Evolutionary conservation across 2,888 invertebrate genomes (phyloP).

Genomic region (Mesoligia furuncula): DNA sequence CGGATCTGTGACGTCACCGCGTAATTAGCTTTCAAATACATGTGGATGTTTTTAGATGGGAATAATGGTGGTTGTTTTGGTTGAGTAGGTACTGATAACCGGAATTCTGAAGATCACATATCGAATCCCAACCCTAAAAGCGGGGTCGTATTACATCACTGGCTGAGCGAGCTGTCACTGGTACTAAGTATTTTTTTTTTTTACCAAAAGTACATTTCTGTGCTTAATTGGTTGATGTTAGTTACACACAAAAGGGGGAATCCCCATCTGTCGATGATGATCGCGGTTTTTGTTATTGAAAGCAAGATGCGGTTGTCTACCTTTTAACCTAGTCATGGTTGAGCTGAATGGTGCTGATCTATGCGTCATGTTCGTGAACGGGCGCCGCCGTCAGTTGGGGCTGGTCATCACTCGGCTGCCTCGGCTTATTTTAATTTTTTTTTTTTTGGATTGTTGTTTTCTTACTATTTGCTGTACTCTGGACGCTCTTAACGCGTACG

Average conservation of each 20-base stretch:
- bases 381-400: no score
- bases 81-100: constrained; percentile 2
- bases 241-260: no score
- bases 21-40: constrained; percentile 77
- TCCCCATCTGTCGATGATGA: no score
- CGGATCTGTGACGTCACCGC: constrained; percentile 69
- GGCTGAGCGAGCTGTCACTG: not conserved
- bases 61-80: constrained; percentile 14
- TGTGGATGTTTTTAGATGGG: constrained; percentile 63
- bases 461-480: no score
- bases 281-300: not conserved
- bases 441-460: no score
- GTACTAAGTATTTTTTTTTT: not conserved
- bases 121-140: not conserved
- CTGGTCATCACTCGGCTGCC: no score
- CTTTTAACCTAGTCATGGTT: not conserved
- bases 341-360: no score
- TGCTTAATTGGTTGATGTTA: not conserved
- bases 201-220: no score
- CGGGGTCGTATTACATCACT: not conserved
- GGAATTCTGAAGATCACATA: not conserved
- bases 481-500: no score
- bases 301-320: no score
- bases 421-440: no score
- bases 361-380: no score